Conservation (phyloP, 2,888 invertebrate genomes). For the Eudasyphora cyanicolor region DNA sequence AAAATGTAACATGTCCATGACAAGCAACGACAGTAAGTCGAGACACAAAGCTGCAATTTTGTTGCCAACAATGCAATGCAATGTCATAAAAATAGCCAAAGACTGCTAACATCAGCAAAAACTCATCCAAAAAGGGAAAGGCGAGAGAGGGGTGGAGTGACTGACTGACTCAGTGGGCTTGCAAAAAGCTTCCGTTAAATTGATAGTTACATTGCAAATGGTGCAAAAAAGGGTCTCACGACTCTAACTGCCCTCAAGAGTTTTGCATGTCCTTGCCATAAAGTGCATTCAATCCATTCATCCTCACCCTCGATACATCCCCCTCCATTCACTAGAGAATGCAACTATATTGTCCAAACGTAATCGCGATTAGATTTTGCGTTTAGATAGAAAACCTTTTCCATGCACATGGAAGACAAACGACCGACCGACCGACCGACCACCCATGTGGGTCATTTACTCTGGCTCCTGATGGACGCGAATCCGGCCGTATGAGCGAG, state of each 20-base stretch:
- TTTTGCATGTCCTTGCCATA: constrained; percentile 57
- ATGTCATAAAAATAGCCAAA: background rate
- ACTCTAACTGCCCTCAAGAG: constrained; percentile 36
- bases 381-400: constrained; percentile 59
- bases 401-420: background rate
- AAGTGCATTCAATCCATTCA: constrained; percentile 39
- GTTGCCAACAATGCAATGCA: constrained; percentile 55
- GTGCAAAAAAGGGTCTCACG: constrained; percentile 44
- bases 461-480: background rate
- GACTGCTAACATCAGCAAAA: too few species aligned
- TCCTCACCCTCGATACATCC: constrained; percentile 39
- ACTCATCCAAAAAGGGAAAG: background rate
- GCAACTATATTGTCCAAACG: constrained; percentile 61
- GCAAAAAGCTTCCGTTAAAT: constrained; percentile 14
- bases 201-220: constrained; percentile 19
- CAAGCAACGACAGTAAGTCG: constrained; percentile 44
- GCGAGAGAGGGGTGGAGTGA: background rate
- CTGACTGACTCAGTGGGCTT: background rate
- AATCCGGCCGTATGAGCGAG: background rate
- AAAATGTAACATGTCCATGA: background rate
- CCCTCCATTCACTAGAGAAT: too few species aligned
- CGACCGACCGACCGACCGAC: background rate
- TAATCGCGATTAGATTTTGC: constrained; percentile 73
- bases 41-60: constrained; percentile 61
- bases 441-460: background rate